Percentiles rank a stretch among this genome's conserved stretches.
Evolutionary conservation across 2,888 invertebrate genomes (phyloP).

Genomic region (Endomychus coccineus): DNA sequence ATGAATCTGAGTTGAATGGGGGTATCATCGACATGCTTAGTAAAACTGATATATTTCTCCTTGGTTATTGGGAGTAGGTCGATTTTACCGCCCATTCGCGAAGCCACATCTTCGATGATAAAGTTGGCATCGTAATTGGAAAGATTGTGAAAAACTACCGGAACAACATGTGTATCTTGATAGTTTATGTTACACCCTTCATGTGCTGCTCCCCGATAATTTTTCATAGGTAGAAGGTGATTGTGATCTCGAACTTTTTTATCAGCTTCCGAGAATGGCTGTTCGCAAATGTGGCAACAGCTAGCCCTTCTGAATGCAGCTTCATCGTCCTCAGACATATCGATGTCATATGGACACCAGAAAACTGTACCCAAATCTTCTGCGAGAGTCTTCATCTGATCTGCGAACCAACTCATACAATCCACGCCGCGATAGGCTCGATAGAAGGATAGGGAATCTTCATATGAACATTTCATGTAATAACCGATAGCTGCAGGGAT

Average conservation of each 20-base stretch:
- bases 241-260: conserved; percentile 9
- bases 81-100: background rate
- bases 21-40: conserved; percentile 7
- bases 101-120: conserved; percentile 12
- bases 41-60: conserved; percentile 8
- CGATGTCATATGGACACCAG: conserved; percentile 9
- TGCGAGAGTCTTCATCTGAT: conserved; percentile 9
- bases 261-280: conserved; percentile 4
- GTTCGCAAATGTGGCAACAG: conserved; percentile 14
- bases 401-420: conserved; percentile 13
- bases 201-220: conserved; percentile 9
- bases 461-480: conserved; percentile 16
- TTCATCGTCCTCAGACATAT: conserved; percentile 9
- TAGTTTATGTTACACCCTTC: conserved; percentile 7
- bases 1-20: conserved; percentile 5
- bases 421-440: conserved; percentile 12
- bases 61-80: conserved; percentile 5
- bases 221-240: conserved; percentile 1
- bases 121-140: conserved; percentile 17
- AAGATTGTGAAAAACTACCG: conserved; percentile 14
- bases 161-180: background rate
- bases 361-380: conserved; percentile 15
- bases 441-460: conserved; percentile 11
- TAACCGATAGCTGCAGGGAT: conserved; percentile 11
- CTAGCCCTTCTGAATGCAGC: conserved; percentile 5